Percentiles rank a stretch among this genome's conserved stretches.
These are phyloP conservation scores for Embiotoca jacksoni DNA, from an alignment of 2,113 vertebrate genomes.

Conservation along the genomic window DNA sequence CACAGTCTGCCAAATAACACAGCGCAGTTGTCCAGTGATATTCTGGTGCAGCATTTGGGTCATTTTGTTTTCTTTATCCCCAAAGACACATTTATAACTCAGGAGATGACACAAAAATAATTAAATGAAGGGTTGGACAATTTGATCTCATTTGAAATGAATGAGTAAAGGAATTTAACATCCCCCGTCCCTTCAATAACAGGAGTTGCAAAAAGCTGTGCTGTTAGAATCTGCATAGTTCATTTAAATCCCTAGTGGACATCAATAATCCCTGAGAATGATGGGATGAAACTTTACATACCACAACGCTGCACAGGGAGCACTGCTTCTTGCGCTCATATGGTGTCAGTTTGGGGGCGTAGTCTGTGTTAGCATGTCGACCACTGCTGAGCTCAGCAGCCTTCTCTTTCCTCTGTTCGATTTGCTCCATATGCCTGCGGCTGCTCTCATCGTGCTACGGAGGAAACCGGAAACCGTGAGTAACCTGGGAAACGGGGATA, in stretches of 20 bases:
- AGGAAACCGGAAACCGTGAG: slow-evolving; percentile 16
- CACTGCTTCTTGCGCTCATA: slow-evolving; percentile 98
- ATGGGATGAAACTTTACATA: slow-evolving; percentile 72
- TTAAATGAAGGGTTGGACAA: not conserved
- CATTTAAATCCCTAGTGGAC: not conserved
- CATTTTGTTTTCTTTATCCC: too few species aligned
- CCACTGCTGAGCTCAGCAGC: slow-evolving; percentile 98
- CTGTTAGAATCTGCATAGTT: not conserved
- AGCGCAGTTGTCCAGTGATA: not conserved
- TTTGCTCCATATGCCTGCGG: slow-evolving; percentile 98
- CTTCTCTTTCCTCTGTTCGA: slow-evolving; percentile 98
- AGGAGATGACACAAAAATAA: not conserved
- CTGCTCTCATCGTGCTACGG: slow-evolving; percentile 96
- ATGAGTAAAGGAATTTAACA: not conserved
- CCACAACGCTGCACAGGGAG: slow-evolving; percentile 91
- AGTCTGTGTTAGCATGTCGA: slow-evolving; percentile 95
- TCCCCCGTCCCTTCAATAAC: not conserved
- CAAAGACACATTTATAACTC: not conserved
- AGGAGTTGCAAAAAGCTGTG: not conserved
- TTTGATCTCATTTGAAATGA: not conserved
- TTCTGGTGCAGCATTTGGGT: not conserved
- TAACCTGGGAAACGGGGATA: slow-evolving; percentile 15
- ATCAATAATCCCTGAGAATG: not conserved
- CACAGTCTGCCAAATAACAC: slow-evolving; percentile 32
- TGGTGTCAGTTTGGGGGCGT: slow-evolving; percentile 97